A percentile compares a stretch with the other conserved stretches of the same genome.
Conservation (phyloP, 2,797 vertebrate species). For the Poecilia picta region DNA sequence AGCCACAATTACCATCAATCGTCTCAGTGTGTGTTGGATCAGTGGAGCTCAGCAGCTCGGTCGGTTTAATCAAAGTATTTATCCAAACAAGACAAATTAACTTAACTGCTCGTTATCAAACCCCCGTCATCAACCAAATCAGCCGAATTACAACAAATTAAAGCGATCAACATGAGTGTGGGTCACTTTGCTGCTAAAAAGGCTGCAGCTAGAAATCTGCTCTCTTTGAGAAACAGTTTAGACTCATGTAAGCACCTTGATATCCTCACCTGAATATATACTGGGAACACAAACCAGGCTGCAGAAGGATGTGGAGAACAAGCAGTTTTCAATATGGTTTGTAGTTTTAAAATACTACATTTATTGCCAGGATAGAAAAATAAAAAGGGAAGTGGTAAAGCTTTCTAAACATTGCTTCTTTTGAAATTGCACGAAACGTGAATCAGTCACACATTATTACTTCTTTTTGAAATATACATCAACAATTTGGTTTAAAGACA, state of each 20-base stretch:
- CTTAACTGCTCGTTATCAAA: conserved; percentile 42
- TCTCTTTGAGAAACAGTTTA: background rate
- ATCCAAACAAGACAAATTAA: conserved; percentile 51
- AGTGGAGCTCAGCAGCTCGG: conserved; percentile 13
- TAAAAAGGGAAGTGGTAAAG: background rate
- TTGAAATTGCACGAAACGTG: background rate
- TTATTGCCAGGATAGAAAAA: background rate
- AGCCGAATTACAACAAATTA: conserved; percentile 49
- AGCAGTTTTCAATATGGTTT: background rate
- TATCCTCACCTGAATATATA: background rate
- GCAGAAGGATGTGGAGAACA: background rate
- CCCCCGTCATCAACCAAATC: conserved; percentile 54
- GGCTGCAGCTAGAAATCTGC: background rate
- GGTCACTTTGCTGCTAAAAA: background rate
- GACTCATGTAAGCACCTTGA: background rate
- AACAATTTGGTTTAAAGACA: background rate
- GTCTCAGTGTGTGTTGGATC: conserved; percentile 22
- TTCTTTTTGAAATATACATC: background rate
- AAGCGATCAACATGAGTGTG: conserved; percentile 38
- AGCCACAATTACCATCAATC: conserved; percentile 36
- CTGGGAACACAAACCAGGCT: background rate
- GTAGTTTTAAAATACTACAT: background rate
- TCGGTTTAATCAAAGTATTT: conserved; percentile 50
- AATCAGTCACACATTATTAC: background rate
- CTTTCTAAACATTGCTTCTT: background rate